Evolutionary conservation across 1,140 invertebrate genomes (phyloP).

Genomic region (Drosophila nigrodunni): DNA sequence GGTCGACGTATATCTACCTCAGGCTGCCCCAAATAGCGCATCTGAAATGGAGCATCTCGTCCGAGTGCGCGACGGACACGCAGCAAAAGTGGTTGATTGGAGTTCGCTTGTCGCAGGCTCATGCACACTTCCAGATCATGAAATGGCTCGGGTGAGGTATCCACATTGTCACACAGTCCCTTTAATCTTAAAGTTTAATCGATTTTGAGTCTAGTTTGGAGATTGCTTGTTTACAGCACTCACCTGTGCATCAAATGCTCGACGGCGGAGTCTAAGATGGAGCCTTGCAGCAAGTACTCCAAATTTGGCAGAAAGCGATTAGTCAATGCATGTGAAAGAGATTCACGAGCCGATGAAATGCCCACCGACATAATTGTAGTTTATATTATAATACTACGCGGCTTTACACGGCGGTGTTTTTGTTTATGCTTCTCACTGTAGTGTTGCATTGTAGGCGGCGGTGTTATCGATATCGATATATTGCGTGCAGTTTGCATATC

Average conservation of each 20-base stretch:
- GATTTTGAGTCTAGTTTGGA: not conserved
- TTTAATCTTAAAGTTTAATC: conserved; percentile 86
- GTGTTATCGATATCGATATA: conserved; percentile 9
- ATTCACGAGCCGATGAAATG: conserved; percentile 89
- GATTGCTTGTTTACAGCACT: not conserved
- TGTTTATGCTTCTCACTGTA: conserved; percentile 28
- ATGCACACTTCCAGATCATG: conserved; percentile 96
- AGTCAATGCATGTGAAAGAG: conserved; percentile 90
- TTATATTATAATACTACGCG: not conserved
- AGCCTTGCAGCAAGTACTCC: conserved; percentile 96
- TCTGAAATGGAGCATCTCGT: conserved; percentile 92
- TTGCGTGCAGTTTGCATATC: not conserved
- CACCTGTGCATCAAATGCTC: conserved; percentile 95
- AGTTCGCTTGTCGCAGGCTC: conserved; percentile 88
- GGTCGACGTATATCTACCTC: conserved; percentile 95
- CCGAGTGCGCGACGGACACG: conserved; percentile 91
- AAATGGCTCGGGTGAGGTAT: conserved; percentile 95
- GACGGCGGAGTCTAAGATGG: conserved; percentile 95
- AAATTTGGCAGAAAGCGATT: conserved; percentile 95
- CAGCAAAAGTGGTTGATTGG: conserved; percentile 87
- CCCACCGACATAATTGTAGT: conserved; percentile 37
- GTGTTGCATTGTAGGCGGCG: not conserved
- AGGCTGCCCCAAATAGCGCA: conserved; percentile 95
- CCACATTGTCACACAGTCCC: conserved; percentile 97
- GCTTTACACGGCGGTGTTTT: conserved; percentile 11